Evolutionary conservation across 2,797 vertebrate genomes (phyloP), one percentile per base, ranked within the genome.

Genomic region (Hephaestus fuliginosus): DNA sequence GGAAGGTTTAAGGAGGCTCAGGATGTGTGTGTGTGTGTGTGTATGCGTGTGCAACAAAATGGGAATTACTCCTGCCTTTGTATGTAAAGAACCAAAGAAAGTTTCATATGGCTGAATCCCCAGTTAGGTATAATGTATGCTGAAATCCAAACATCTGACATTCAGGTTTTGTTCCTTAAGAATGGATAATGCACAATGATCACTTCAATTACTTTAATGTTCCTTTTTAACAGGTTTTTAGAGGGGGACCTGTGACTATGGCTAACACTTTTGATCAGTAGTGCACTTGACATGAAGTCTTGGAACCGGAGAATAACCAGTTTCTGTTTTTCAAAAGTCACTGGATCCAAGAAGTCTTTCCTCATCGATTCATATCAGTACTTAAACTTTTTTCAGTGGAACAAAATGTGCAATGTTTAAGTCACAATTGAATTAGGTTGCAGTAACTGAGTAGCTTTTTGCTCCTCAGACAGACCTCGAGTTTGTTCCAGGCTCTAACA

Each of bases 271-370:
- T 56, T 67, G 68, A 81, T 70, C 60, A 28, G 39, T 1, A n/a
- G 46, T 48, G 43, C 30, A 70, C 44, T 64, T 69, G 36, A 83
- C 56, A 41, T 33, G 15, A 52, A 76, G 49, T 63, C 20, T 72
- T 71, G 51, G 55, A 85, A 70, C 51, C 70, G 39, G 2, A 44
- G 22, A 71, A 28, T 12, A 30, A 72, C 53, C 39, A 18, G 48
- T 53, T 70, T 67, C 20, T 55, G 22, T 81, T 73, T 85, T 86
- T 84, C 79, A 74, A 65, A 61, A 67, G 46, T 78, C 43, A 41
- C 8, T 14, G 43, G 28, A 55, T 72, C 53, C 46, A 73, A 66
- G 78, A 81, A 62, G 7, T 39, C 44, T 83, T 78, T 71, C 58
- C 6, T 69, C 58, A 48, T 15, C 1, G 55, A 80, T 78, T 64